Evolutionary conservation across 2,113 vertebrate genomes (phyloP).

Genomic region (Microcebus lehilahytsara): DNA sequence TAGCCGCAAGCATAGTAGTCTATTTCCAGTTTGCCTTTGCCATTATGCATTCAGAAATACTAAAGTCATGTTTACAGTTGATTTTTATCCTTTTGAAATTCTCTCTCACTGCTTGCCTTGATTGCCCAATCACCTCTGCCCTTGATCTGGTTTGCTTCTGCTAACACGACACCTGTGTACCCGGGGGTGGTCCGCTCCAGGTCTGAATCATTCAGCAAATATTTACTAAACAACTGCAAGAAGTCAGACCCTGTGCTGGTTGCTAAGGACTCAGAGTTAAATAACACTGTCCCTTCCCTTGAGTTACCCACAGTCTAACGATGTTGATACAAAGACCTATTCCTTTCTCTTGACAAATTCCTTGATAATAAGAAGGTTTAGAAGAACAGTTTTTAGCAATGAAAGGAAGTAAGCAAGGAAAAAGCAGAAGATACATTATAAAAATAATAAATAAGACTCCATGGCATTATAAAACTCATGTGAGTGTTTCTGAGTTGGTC

Average conservation of each 20-base stretch:
- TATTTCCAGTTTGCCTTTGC: neutral
- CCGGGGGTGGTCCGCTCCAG: neutral
- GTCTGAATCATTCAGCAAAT: slow-evolving; percentile 66
- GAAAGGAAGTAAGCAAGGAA: neutral
- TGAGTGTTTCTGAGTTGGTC: neutral
- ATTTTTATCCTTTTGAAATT: neutral
- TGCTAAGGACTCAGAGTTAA: slow-evolving; percentile 54
- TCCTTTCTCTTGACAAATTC: slow-evolving; percentile 36
- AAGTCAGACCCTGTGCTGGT: slow-evolving; percentile 6
- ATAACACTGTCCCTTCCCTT: neutral
- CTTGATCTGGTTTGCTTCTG: neutral
- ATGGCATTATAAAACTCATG: neutral
- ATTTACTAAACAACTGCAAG: slow-evolving; percentile 62
- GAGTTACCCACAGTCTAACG: neutral
- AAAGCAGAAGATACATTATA: neutral
- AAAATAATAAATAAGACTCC: neutral
- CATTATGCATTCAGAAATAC: neutral
- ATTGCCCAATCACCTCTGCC: neutral
- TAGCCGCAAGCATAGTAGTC: neutral
- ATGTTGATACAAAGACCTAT: neutral
- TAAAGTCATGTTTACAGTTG: neutral
- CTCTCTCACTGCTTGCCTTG: neutral
- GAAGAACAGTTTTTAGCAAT: slow-evolving; percentile 14
- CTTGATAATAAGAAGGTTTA: neutral
- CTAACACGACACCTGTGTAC: slow-evolving; percentile 59